Evolutionary conservation across 1,140 invertebrate genomes (phyloP).

Genomic region (Elymnias hypermnestra): DNA sequence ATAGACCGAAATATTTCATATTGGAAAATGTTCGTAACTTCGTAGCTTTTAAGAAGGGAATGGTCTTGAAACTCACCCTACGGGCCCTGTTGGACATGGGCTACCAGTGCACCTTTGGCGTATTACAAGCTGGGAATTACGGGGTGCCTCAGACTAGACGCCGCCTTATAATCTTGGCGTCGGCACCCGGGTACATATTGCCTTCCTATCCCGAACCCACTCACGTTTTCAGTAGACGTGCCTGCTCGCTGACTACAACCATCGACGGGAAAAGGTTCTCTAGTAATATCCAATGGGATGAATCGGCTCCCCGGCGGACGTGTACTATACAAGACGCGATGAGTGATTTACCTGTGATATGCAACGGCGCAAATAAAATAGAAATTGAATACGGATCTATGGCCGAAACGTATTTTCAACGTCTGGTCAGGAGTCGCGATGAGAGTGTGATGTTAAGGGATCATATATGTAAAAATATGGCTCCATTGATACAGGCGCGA

Average conservation of each 20-base stretch:
- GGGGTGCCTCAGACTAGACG: conserved; percentile 90
- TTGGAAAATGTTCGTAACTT: conserved; percentile 94
- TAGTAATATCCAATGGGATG: conserved; percentile 65
- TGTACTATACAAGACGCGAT: conserved; percentile 89
- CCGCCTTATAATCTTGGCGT: conserved; percentile 88
- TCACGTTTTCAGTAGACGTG: conserved; percentile 86
- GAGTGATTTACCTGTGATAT: conserved; percentile 87
- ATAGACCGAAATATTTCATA: conserved; percentile 89
- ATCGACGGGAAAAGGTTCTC: conserved; percentile 83
- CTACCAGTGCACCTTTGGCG: conserved; percentile 92
- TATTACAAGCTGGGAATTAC: conserved; percentile 91
- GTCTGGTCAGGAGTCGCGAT: conserved; percentile 80
- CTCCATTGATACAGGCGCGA: conserved; percentile 85
- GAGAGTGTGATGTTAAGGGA: conserved; percentile 80
- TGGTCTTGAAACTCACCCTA: conserved; percentile 90
- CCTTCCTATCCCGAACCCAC: conserved; percentile 88
- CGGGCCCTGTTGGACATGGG: conserved; percentile 88
- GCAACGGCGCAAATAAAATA: conserved; percentile 82
- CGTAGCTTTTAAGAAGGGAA: conserved; percentile 85
- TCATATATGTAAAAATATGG: conserved; percentile 94
- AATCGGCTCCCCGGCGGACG: conserved; percentile 83
- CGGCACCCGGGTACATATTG: conserved; percentile 87
- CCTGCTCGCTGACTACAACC: conserved; percentile 83
- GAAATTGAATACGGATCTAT: conserved; percentile 86
- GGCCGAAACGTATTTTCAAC: conserved; percentile 87